Evolutionary conservation across 2,888 invertebrate species (phyloP), one percentile per base, ranked within the genome.

Genomic region (Amphipoea oculea): DNA sequence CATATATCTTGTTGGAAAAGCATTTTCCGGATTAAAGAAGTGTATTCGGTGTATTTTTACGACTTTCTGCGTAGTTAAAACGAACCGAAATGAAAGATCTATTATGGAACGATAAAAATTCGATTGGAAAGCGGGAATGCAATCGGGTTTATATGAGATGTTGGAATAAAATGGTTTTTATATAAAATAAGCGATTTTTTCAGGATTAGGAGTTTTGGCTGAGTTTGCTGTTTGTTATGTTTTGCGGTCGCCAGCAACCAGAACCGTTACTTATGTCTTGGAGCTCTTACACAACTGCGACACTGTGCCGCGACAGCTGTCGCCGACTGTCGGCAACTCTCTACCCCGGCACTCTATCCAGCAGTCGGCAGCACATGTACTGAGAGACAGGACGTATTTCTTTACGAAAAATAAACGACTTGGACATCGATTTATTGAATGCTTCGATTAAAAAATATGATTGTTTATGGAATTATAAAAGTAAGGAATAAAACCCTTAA

Each of bases 91-190:
- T 90, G 86, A 85, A 85, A 88, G 81, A 88, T 86, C 89, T 89
- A 89, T 90, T 89, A 88, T 81, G 82, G 71, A 73, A 60, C 85
- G 84, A 91, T 91, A 91, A 88, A 90, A 91, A 80, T 87, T 80
- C 89, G 88, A 86, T 89, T 81, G 84, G 83, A 73, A 85, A 85
- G 80, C 84, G 76, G 74, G 81, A 89, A 86, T 82, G 88, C 89
- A 90, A 85, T 87, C 83, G 73, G 54, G 67, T 89, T 89, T 90
- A 86, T 88, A 83, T 83, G 87, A 91, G 88, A 86, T 84, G 86
- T 78, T 74, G 73, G 76, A 86, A 83, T 90, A 85, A 89, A 90
- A 85, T 62, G 45, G 78, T 81, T 86, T 85, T 86, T 81, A 86
- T 86, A 78, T 73, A 68, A 77, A 82, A 78, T 79, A 67, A 73